phyloP scores from a whole-genome alignment of 2,888 invertebrate species.

The Agrotis exclamationis region DNA sequence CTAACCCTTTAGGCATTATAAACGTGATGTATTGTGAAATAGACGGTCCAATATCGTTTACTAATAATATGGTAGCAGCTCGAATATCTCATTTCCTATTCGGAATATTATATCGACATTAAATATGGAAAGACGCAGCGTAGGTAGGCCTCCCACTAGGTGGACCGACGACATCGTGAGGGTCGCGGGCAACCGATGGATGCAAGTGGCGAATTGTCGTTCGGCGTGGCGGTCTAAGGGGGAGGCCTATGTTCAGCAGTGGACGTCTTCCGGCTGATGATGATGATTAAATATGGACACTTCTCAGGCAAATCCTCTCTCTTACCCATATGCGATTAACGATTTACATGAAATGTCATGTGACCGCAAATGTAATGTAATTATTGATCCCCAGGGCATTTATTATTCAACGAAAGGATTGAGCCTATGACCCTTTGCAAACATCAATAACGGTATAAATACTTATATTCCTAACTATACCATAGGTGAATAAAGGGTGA shows the following conservation, averaged over 20 bases:
- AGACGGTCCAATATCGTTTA: neutral
- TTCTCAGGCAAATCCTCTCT: neutral
- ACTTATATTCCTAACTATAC: constrained; percentile 24
- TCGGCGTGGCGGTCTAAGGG: no score
- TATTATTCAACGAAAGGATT: constrained; percentile 27
- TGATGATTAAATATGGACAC: neutral
- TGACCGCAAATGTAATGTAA: constrained; percentile 1
- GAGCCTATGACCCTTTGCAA: constrained; percentile 19
- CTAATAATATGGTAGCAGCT: neutral
- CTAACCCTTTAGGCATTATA: neutral
- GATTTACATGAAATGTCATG: neutral
- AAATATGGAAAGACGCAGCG: no score
- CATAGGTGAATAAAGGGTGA: constrained; percentile 35
- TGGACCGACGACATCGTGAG: no score
- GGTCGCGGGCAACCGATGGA: no score
- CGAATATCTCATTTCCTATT: neutral
- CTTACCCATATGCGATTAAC: neutral
- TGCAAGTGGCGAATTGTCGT: no score
- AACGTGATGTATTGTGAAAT: neutral
- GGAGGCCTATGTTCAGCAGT: no score
- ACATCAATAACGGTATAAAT: constrained; percentile 34
- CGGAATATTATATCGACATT: neutral
- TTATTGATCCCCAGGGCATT: constrained; percentile 12
- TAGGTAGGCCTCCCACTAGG: no score
- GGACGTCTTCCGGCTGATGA: no score